Evolutionary conservation across 2,888 invertebrate genomes (phyloP).

Genomic region (Drosophila niveifrons): DNA sequence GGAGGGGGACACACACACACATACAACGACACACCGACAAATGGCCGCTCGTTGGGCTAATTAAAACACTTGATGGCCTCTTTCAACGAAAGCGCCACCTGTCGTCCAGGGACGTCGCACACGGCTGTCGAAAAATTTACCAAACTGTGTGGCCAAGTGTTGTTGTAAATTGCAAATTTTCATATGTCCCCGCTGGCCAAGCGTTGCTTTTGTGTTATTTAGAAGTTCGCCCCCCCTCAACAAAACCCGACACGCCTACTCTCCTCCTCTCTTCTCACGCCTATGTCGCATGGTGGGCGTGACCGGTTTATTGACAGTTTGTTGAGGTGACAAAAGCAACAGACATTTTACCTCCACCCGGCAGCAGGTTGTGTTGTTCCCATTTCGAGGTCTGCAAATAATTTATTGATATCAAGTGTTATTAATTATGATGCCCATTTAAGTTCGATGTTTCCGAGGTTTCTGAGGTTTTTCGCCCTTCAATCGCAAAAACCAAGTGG

Average conservation of each 20-base stretch:
- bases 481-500: conserved; percentile 1
- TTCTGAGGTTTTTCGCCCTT: not conserved
- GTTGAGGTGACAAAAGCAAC: conserved; percentile 42
- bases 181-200: conserved; percentile 41
- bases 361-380: too few species aligned
- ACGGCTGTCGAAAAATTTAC: conserved; percentile 37
- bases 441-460: conserved; percentile 34
- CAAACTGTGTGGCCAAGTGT: conserved; percentile 36
- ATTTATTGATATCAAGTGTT: conserved; percentile 76
- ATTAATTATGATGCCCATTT: conserved; percentile 71
- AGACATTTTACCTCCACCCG: too few species aligned
- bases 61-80: conserved; percentile 76
- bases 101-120: conserved; percentile 13
- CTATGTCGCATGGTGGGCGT: conserved; percentile 7
- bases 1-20: not conserved
- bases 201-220: conserved; percentile 9
- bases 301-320: conserved; percentile 27
- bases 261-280: not conserved
- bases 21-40: too few species aligned
- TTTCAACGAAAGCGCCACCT: conserved; percentile 52
- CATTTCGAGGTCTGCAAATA: conserved; percentile 47
- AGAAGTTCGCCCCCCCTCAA: not conserved
- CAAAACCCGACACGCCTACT: not conserved
- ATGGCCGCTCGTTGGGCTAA: conserved; percentile 50
- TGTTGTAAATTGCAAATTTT: conserved; percentile 68